Evolutionary conservation across 2,888 invertebrate species (phyloP), one percentile per base, ranked within the genome.

Genomic region (Atethmia centrago): DNA sequence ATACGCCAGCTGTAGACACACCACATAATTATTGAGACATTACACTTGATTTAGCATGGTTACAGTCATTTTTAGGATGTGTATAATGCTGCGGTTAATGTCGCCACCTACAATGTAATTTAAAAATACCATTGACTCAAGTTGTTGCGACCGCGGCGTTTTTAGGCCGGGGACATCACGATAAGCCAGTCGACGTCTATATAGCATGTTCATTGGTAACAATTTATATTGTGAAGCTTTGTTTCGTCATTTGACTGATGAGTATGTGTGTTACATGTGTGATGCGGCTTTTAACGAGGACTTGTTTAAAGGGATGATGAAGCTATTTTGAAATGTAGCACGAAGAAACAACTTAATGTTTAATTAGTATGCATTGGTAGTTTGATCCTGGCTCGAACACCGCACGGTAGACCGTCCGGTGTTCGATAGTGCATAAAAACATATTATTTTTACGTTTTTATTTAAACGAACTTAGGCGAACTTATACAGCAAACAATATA

Each of bases 1-100:
- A 82, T 95, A 96, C 68, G 93, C 93, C 85, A 96, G 77, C 95
- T 96, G 89, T 0, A 83, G 65, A 61, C 21, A 74, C 45, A 64
- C 3, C 16, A 49, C 0, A 62, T 5, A 28, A n/a, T 74, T 31
- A 40, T 47, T 53, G 14, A 16, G 31, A n/a, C 14, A 49, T 9
- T 53, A 53, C 25, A 21, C 1, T 49, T 42, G 28, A 53, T 61
- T 42, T 53, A 71, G 47, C 53, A 79, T 79, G 53, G n/a, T n/a
- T 72, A 12, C 45, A 40, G 14, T 36, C 3, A 14, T 63, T 31
- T 28, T 62, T 12, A 25, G 45, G 4, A 25, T 49, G 49, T 42
- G 42, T 12, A 2, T 12, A 12, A 31, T 31, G 12, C 16, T 42
- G 19, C 12, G 8, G 28, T 42, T 25, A 21, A 25, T 16, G 5